Evolutionary conservation across 2,797 vertebrate genomes (phyloP), one percentile per base, ranked within the genome.

Genomic region (Myotis myotis): DNA sequence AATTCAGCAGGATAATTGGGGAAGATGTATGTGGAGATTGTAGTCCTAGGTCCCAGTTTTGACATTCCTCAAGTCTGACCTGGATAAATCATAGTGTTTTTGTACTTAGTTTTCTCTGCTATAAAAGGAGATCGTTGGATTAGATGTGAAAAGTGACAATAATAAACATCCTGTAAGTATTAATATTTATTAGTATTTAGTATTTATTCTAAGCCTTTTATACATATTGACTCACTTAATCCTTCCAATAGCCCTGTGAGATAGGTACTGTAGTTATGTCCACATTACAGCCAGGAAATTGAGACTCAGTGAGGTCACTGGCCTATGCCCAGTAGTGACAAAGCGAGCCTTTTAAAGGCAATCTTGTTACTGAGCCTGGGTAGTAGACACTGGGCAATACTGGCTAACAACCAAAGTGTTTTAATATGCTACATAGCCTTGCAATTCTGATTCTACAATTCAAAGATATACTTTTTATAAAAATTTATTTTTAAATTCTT

Each of bases 381-480:
- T n/a, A 41, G 2, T 23, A 38, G 72, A 9, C 4, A 5, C 41
- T 64, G 8, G 5, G 5, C 11, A 38, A 60, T 15, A 25, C 53
- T 51, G 47, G 7, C 36, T n/a, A 57, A 15, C 12, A 47, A 44
- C 16, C 13, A 1, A 76, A 62, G 60, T 22, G 5, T 85, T 83
- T 60, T 76, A 64, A 16, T 30, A 23, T 71, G 9, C 33, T 71
- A 7, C 71, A 68, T 44, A 76, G 71, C 47, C 66, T 74, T 53
- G 23, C n/a, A 60, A 57, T 72, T 87, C 72, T 94, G 20, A 93
- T 68, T 87, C 57, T 41, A 19, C 57, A 75, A 66, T 83, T 91
- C 51, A 53, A 62, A 82, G 62, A 79, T 33, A 51, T 0, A n/a
- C 3, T 87, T 93, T 90, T 36, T 84, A 83, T 53, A 87, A 76